These are phyloP conservation scores for Thripadectes ignobilis DNA, from an alignment of 2,797 vertebrate species.

Conservation along the genomic window DNA sequence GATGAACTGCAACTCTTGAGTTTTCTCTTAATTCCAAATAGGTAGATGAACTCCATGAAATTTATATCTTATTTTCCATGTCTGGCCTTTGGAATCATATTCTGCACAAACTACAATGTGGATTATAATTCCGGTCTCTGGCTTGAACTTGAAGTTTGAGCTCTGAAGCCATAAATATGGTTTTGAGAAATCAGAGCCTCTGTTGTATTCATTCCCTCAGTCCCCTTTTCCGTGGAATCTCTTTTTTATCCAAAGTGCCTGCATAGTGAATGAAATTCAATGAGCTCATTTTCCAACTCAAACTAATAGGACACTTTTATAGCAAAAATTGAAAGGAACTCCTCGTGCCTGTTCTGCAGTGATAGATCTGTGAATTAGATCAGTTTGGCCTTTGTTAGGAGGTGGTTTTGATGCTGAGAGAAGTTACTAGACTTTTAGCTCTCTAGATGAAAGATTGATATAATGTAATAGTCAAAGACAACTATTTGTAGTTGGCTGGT, in stretches of 20 bases:
- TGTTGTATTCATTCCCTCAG: neutral
- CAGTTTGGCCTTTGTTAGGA: neutral
- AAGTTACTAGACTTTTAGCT: neutral
- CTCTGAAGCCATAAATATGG: neutral
- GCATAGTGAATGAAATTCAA: neutral
- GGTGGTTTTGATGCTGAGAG: neutral
- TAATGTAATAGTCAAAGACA: conserved; percentile 30
- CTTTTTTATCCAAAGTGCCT: neutral
- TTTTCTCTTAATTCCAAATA: neutral
- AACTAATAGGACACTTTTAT: neutral
- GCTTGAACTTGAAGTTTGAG: neutral
- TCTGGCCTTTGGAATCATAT: neutral
- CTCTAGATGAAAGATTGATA: neutral
- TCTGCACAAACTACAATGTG: neutral
- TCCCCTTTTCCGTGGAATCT: neutral
- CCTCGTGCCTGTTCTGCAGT: neutral
- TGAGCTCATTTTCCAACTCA: neutral
- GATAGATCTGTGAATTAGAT: neutral
- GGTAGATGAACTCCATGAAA: neutral
- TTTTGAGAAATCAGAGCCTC: neutral
- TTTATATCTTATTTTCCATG: neutral
- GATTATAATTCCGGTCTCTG: neutral
- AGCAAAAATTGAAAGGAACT: neutral
- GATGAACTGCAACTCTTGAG: neutral
- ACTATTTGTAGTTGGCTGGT: neutral